Percentiles rank a stretch among this genome's conserved stretches.
These are phyloP conservation scores for Pluvialis apricaria DNA, from an alignment of 2,113 vertebrate genomes.

Conservation along the genomic window DNA sequence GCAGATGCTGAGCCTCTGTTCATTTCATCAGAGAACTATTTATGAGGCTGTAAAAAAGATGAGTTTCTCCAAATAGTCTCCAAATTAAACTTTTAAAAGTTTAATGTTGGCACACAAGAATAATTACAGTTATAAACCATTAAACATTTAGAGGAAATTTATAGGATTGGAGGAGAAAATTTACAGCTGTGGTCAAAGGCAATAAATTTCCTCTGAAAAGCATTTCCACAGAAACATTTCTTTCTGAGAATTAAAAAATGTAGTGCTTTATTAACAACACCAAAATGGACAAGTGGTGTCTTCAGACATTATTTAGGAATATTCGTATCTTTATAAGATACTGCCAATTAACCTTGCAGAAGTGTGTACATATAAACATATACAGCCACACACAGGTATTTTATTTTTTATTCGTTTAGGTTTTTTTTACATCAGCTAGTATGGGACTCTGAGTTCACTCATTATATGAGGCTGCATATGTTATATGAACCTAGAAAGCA, in stretches of 20 bases:
- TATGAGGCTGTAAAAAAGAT: slow-evolving; percentile 84
- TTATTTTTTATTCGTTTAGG: background rate
- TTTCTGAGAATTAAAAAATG: slow-evolving; percentile 47
- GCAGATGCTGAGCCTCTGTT: slow-evolving; percentile 69
- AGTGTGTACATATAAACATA: background rate
- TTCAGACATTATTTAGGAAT: slow-evolving; percentile 10
- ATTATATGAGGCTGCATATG: background rate
- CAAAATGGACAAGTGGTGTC: slow-evolving; percentile 1
- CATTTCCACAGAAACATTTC: slow-evolving; percentile 60
- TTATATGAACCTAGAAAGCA: background rate
- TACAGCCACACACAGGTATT: background rate
- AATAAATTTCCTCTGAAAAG: slow-evolving; percentile 72
- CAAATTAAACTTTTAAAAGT: slow-evolving; percentile 86
- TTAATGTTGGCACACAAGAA: slow-evolving; percentile 81
- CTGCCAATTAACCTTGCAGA: slow-evolving; percentile 38
- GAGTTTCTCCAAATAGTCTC: slow-evolving; percentile 76
- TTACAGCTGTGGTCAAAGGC: slow-evolving; percentile 69
- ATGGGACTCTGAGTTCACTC: background rate
- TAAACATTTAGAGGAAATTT: slow-evolving; percentile 80
- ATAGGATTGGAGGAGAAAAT: slow-evolving; percentile 74
- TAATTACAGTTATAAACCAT: slow-evolving; percentile 83
- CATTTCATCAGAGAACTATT: slow-evolving; percentile 80
- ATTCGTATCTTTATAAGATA: slow-evolving; percentile 5
- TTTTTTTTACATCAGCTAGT: background rate
- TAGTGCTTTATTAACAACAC: slow-evolving; percentile 43